Conservation (phyloP, 2,888 invertebrate genomes). For the Nemoura dubitans region DNA sequence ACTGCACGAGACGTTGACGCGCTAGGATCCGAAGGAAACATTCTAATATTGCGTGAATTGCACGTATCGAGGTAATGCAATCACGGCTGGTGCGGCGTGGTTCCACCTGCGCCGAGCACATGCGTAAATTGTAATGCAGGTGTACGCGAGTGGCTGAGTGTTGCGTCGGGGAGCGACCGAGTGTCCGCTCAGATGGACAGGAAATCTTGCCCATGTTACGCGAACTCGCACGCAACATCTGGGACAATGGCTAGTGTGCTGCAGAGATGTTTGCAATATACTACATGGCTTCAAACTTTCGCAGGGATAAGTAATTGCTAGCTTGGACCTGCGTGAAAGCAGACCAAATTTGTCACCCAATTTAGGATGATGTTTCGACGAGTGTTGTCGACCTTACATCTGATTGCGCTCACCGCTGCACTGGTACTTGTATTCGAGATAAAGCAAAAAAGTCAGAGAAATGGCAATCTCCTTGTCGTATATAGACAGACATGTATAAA, state of each 20-base stretch:
- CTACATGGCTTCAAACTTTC: constrained; percentile 17
- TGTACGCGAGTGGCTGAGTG: not conserved
- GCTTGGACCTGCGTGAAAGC: constrained; percentile 28
- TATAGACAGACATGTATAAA: not conserved
- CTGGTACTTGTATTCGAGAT: not conserved
- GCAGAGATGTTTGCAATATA: not conserved
- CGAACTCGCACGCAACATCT: constrained; percentile 2
- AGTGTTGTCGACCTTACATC: not conserved
- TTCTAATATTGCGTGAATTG: constrained; percentile 13
- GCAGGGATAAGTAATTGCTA: constrained; percentile 16
- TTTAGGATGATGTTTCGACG: not conserved
- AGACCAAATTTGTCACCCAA: constrained; percentile 36
- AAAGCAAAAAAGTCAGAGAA: not conserved
- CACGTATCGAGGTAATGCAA: not conserved
- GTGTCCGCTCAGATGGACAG: not conserved
- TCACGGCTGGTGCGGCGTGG: not conserved
- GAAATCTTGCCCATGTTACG: not conserved
- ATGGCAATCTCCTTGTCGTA: not conserved
- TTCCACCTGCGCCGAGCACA: not conserved
- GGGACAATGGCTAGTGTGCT: constrained; percentile 8
- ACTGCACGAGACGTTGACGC: not conserved
- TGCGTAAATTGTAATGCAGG: not conserved
- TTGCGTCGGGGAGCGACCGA: not conserved
- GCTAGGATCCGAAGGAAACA: not conserved
- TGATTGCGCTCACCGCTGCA: too few species aligned